These are phyloP conservation scores for Ctena decussata DNA, from an alignment of 2,888 invertebrate species.

Conservation along the genomic window DNA sequence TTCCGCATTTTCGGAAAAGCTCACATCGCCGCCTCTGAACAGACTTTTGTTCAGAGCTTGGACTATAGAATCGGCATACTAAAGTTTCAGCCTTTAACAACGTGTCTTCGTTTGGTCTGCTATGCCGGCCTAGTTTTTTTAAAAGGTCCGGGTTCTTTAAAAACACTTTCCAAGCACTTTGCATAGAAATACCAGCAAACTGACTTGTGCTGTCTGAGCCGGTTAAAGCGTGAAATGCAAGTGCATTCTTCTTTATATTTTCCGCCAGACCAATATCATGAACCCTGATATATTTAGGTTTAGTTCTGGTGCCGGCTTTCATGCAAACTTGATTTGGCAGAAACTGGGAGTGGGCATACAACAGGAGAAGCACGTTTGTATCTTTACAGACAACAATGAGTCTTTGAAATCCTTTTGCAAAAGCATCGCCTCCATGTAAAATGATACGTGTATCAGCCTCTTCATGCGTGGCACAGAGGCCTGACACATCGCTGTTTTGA, in stretches of 20 bases:
- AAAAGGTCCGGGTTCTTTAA: too few relatives aligned
- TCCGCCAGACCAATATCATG: background rate
- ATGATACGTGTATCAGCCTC: conserved; percentile 5
- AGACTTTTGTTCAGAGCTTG: too few relatives aligned
- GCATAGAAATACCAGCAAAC: too few relatives aligned
- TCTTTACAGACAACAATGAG: background rate
- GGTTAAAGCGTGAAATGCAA: conserved; percentile 2
- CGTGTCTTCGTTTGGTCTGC: too few relatives aligned
- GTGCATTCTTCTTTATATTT: background rate
- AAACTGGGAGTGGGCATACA: background rate
- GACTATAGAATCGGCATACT: too few relatives aligned
- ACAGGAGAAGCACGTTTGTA: background rate
- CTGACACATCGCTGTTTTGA: background rate
- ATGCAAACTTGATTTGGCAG: background rate
- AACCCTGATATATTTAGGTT: background rate
- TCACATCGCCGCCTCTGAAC: too few relatives aligned
- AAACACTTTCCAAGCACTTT: too few relatives aligned
- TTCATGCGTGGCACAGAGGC: background rate
- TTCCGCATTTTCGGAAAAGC: too few relatives aligned
- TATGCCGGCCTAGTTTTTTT: too few relatives aligned
- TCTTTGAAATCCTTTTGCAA: too few relatives aligned
- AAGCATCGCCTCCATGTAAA: background rate
- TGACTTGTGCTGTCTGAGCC: too few relatives aligned
- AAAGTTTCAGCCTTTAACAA: too few relatives aligned
- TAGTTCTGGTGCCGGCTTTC: background rate